Evolutionary conservation across 1,140 invertebrate genomes (phyloP), one percentile per base, ranked within the genome.

Genomic region (Drosophila pectinifera): DNA sequence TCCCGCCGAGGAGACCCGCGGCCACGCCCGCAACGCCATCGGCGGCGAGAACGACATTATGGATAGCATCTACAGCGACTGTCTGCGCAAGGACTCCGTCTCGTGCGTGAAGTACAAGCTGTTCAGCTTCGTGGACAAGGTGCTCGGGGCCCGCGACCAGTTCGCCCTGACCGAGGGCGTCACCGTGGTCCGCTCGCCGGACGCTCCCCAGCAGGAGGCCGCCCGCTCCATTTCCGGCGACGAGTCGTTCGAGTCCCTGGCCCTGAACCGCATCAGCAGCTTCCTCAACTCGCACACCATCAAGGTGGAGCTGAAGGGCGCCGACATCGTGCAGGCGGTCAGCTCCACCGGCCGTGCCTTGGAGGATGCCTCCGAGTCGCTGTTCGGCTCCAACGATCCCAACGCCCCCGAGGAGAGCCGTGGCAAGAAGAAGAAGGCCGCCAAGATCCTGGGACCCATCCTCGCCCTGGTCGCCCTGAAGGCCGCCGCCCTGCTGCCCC

Each of bases 71-170:
- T 95, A 96, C 91, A 94, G 93, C 70, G 96, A 97, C 75, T 97
- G 96, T 80, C 90, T 96, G 51, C 94, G 95, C 73, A 97, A 96
- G 92, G 96, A 97, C 83, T 96, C 96, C 2, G 94, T 96, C 31
- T 95, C 95, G 91, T 97, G 96, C 90, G 94, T 97, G 67, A 97
- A 97, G 91, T 96, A 96, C 93, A 97, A 97, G 90, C 94, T 97
- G 70, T 96, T 96, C 93, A 95, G 95, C 1, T 96, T 95, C 91
- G 95, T 97, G 26, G 96, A 97, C 92, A 96, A 96, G 91, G 95
- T 96, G 93, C 93, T 97, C 20, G 94, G 94, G 2, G 94, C 95
- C 73, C 96, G 96, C 91, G 96, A 97, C 73, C 94, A 94, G 49
- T 96, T 96, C 81, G 95, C 95, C 1, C 90, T 97, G 14, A 95